Conservation (phyloP, 2,888 invertebrate genomes). For the Notodonta ziczac region DNA sequence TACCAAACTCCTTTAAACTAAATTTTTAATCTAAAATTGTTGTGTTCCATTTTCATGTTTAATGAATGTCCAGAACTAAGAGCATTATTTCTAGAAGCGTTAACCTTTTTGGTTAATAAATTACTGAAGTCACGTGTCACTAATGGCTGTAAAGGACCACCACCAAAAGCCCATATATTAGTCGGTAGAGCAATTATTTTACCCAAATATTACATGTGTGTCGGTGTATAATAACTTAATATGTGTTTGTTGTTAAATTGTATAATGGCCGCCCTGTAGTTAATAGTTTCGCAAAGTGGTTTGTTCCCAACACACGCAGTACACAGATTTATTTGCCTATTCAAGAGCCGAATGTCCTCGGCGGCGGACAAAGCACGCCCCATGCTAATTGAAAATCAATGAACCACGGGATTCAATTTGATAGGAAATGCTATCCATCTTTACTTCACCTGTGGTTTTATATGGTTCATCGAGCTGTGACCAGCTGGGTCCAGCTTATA, state of each 20-base stretch:
- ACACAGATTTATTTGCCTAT: conserved; percentile 64
- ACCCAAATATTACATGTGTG: conserved; percentile 22
- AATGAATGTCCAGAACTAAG: not conserved
- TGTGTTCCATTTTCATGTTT: no score
- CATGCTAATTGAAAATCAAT: conserved; percentile 81
- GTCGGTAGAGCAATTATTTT: conserved; percentile 11
- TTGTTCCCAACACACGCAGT: conserved; percentile 46
- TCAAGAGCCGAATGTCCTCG: conserved; percentile 50
- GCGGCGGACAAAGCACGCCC: conserved; percentile 53
- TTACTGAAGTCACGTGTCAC: not conserved
- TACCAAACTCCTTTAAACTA: no score
- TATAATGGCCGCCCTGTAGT: conserved; percentile 29
- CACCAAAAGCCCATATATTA: conserved; percentile 10
- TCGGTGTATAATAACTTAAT: conserved; percentile 30
- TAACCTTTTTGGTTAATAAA: conserved; percentile 2
- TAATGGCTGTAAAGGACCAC: conserved; percentile 10
- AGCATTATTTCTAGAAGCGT: not conserved
- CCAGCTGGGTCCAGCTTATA: no score
- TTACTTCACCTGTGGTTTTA: conserved; percentile 31
- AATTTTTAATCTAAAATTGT: no score
- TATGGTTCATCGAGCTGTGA: no score
- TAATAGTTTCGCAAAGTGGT: conserved; percentile 45
- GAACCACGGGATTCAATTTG: conserved; percentile 74
- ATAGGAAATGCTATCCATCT: conserved; percentile 75
- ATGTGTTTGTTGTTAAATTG: conserved; percentile 29